A percentile compares a stretch with the other conserved stretches of the same genome.
Evolutionary conservation across 2,113 vertebrate species (phyloP).

Genomic region (Antigone vipio): DNA sequence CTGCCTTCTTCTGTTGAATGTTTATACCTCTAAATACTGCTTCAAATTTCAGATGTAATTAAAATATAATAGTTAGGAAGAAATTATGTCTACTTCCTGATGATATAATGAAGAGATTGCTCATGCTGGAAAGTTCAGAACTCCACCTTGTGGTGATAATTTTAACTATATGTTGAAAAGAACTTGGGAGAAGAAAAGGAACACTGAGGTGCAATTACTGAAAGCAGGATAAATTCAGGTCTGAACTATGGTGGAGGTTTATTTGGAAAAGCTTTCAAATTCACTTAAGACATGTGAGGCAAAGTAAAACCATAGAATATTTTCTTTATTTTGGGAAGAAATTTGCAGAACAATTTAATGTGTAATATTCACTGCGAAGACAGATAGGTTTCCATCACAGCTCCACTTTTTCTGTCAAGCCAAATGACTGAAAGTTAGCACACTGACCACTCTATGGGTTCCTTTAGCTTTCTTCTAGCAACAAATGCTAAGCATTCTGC

Average conservation of each 20-base stretch:
- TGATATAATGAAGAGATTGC: neutral
- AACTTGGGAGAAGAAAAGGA: neutral
- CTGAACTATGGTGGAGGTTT: neutral
- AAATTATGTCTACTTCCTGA: neutral
- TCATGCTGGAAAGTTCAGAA: conserved; percentile 26
- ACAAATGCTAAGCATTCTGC: neutral
- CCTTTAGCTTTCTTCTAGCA: neutral
- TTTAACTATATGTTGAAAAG: conserved; percentile 2
- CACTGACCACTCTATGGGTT: neutral
- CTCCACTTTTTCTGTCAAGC: neutral
- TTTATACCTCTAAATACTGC: neutral
- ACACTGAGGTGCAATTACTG: neutral
- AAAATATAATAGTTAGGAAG: neutral
- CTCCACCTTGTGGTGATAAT: conserved; percentile 60
- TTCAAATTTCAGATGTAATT: neutral
- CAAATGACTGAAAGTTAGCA: neutral
- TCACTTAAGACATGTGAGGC: neutral
- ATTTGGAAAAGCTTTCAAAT: neutral
- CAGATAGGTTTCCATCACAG: neutral
- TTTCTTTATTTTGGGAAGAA: neutral
- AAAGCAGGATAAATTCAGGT: neutral
- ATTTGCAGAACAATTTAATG: neutral
- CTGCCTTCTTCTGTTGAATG: neutral
- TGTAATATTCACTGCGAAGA: neutral
- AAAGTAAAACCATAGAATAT: neutral